These are phyloP conservation scores for Pristionchus fissidentatus DNA, from an alignment of 2,888 invertebrate genomes.

Conservation along the genomic window DNA sequence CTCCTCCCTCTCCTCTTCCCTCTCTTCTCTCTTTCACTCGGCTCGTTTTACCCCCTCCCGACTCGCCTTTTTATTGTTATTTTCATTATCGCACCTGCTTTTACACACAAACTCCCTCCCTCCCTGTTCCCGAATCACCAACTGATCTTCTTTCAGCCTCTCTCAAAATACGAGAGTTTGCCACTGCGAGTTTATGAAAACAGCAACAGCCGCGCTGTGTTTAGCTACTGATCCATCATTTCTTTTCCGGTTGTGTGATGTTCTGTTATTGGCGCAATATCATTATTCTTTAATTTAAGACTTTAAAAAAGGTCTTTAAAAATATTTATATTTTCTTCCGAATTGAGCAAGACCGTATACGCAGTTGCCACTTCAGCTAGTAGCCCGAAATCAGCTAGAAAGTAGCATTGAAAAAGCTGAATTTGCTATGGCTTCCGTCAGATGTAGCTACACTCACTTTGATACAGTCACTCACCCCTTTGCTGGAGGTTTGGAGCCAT, in stretches of 20 bases:
- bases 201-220: conserved; percentile 11
- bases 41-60: conserved; percentile 19
- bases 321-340: too few relatives aligned
- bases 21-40: background rate
- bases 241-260: conserved; percentile 17
- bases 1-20: background rate
- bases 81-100: conserved; percentile 38
- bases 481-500: too few relatives aligned
- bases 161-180: background rate
- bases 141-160: background rate
- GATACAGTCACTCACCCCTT: too few relatives aligned
- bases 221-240: conserved; percentile 27
- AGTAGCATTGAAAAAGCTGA: too few relatives aligned
- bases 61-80: conserved; percentile 26
- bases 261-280: too few relatives aligned
- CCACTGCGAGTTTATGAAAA: conserved; percentile 19
- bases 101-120: background rate
- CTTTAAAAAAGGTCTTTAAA: too few relatives aligned
- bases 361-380: too few relatives aligned
- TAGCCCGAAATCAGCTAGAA: too few relatives aligned
- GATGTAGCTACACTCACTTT: too few relatives aligned
- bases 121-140: background rate
- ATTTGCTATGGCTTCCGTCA: too few relatives aligned
- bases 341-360: too few relatives aligned
- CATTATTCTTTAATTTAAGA: too few relatives aligned